A percentile compares a stretch with the other conserved stretches of the same genome.
Evolutionary conservation across 2,113 vertebrate species (phyloP).

Genomic region (Mixornis gularis): DNA sequence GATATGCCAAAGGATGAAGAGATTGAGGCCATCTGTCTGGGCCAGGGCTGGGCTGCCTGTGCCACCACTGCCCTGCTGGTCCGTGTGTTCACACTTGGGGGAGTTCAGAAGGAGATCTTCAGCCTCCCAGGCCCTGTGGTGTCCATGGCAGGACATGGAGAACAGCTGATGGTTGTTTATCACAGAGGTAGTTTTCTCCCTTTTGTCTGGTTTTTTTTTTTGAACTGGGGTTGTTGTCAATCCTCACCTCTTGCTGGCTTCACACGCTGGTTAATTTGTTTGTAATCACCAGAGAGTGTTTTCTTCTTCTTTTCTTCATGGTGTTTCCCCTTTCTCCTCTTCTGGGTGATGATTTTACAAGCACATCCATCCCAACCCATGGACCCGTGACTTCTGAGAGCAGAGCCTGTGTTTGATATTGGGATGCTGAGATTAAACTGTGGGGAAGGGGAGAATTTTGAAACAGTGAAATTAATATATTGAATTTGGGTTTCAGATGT

Average conservation of each 20-base stretch:
- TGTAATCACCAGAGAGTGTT: not conserved
- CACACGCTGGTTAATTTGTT: not conserved
- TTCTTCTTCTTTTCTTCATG: not conserved
- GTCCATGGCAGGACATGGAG: conserved; percentile 86
- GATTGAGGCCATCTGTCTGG: conserved; percentile 82
- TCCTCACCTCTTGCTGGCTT: not conserved
- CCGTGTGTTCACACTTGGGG: conserved; percentile 86
- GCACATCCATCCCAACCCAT: not conserved
- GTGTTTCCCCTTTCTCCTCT: not conserved
- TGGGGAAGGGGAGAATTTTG: not conserved
- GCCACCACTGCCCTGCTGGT: conserved; percentile 81
- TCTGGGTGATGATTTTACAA: not conserved
- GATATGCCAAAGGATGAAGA: conserved; percentile 88
- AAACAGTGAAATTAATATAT: not conserved
- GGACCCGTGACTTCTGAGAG: not conserved
- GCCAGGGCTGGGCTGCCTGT: conserved; percentile 89
- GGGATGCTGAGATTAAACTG: not conserved
- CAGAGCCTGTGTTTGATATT: not conserved
- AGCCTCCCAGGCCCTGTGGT: conserved; percentile 89
- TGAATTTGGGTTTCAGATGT: not conserved
- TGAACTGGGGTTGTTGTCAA: not conserved
- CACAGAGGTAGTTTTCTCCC: conserved; percentile 80
- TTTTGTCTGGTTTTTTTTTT: not conserved
- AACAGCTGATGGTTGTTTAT: conserved; percentile 86
- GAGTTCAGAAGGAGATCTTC: conserved; percentile 88